Conservation (phyloP, 2,113 vertebrate species). For the Saiga tatarica region DNA sequence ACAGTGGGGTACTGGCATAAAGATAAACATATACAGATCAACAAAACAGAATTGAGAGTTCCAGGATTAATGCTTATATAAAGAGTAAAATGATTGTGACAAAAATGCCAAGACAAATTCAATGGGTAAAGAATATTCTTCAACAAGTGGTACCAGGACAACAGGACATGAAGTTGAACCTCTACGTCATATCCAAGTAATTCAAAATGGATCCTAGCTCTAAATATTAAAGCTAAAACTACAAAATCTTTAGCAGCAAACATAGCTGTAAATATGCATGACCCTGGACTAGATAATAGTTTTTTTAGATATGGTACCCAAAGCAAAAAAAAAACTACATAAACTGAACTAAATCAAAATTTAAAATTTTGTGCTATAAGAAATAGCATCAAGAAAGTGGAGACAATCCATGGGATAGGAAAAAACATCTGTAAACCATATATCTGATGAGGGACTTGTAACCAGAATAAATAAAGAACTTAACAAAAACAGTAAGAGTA, state of each 20-base stretch:
- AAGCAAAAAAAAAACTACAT: neutral
- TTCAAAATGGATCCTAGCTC: neutral
- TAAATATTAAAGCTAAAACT: neutral
- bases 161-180: neutral
- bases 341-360: neutral
- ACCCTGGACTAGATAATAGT: neutral
- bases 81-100: neutral
- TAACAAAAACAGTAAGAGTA: neutral
- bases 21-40: neutral
- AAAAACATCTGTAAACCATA: neutral
- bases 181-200: neutral
- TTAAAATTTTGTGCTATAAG: neutral
- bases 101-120: neutral
- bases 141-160: neutral
- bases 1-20: neutral
- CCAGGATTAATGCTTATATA: neutral
- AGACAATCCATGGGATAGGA: neutral
- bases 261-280: neutral
- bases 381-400: neutral
- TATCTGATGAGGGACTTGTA: neutral
- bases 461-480: neutral
- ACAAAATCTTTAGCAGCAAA: neutral
- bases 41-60: neutral
- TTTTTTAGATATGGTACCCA: neutral
- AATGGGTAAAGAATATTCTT: neutral